Evolutionary conservation across 2,888 invertebrate species (phyloP).

Genomic region (Ennomos erosarius): DNA sequence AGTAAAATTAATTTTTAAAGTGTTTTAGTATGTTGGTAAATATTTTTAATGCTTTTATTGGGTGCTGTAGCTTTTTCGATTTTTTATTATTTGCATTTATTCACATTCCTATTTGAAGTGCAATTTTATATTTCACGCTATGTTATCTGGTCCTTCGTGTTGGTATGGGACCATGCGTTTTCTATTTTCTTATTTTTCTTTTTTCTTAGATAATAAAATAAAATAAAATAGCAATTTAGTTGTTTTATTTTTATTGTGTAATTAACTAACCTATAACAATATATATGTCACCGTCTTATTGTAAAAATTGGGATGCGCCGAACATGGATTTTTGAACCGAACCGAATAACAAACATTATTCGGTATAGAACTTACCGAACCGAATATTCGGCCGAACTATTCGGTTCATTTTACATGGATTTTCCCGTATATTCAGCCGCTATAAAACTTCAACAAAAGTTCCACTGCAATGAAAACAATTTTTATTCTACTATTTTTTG

Average conservation of each 20-base stretch:
- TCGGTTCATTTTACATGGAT: no score
- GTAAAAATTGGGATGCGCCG: no score
- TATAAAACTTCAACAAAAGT: no score
- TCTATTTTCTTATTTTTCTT: slow-evolving; percentile 45
- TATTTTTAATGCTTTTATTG: neutral
- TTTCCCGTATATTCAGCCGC: no score
- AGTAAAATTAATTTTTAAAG: neutral
- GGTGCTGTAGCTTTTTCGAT: slow-evolving; percentile 17
- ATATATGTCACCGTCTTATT: no score
- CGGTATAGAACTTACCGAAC: no score
- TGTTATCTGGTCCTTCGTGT: slow-evolving; percentile 9
- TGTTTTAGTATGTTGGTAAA: neutral
- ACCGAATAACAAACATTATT: no score
- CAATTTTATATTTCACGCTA: slow-evolving; percentile 17
- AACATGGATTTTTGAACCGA: no score
- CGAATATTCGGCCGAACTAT: no score
- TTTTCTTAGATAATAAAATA: slow-evolving; percentile 39
- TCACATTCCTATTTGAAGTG: slow-evolving; percentile 51
- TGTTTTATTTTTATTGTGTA: slow-evolving; percentile 8
- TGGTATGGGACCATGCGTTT: slow-evolving; percentile 29
- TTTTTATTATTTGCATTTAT: slow-evolving; percentile 46
- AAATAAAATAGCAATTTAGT: slow-evolving; percentile 21
- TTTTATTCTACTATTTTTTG: no score
- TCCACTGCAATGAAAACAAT: no score
- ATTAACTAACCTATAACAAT: no score